Evolutionary conservation across 2,113 vertebrate genomes (phyloP).

Genomic region (Leiothrix lutea): DNA sequence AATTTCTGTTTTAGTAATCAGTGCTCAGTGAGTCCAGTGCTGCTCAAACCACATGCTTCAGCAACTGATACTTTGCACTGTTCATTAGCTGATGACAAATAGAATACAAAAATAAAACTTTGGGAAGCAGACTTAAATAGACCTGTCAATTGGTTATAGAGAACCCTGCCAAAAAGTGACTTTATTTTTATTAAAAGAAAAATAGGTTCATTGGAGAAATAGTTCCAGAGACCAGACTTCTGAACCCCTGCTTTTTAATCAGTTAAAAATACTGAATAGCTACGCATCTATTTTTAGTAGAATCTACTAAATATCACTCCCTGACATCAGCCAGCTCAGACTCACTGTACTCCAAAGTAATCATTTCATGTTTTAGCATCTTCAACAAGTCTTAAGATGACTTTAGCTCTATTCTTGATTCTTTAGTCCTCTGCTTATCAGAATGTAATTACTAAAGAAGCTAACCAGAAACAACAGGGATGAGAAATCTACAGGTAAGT

Average conservation of each 20-base stretch:
- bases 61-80: background rate
- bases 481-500: background rate
- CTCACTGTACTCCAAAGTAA: background rate
- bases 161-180: background rate
- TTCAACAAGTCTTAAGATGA: background rate
- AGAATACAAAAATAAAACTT: background rate
- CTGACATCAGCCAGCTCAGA: background rate
- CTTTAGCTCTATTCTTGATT: background rate
- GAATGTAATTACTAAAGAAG: background rate
- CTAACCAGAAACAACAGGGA: background rate
- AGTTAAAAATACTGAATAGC: background rate
- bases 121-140: conserved; percentile 1
- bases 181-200: conserved; percentile 24
- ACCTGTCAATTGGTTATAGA: background rate
- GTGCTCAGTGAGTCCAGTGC: background rate
- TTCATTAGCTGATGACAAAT: conserved; percentile 7
- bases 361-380: background rate
- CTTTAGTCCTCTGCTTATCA: background rate
- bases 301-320: background rate
- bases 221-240: background rate
- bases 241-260: background rate
- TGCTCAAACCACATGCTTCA: background rate
- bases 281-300: background rate
- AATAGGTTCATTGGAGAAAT: background rate
- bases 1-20: background rate